Evolutionary conservation across 2,888 invertebrate species (phyloP), one percentile per base, ranked within the genome.

Genomic region (Sinelater perroti): DNA sequence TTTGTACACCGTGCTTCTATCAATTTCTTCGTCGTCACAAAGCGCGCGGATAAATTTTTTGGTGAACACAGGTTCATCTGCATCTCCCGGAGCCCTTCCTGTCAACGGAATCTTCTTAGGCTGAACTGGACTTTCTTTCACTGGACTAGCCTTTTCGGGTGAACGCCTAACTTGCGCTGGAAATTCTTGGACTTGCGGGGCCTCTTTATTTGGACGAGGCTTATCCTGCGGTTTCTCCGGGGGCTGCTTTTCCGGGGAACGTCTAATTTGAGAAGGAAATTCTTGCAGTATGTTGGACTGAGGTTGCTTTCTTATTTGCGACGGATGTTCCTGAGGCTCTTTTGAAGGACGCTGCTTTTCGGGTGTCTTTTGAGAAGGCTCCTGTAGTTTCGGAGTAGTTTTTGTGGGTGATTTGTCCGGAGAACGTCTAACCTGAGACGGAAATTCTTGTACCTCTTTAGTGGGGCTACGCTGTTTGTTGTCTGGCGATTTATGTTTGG

Each of bases 111-210:
- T 13, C 26, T 42, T 24, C 38, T 50, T 42, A 20, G 40, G 18
- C 45, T 68, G 70, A 24, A 67, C 62, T 4, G 71, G 68, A 53
- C 68, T 68, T 53, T 71, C 69, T 42, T 10, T 26, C 16, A 18
- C 26, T 20, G 6, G 5, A 11, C 16, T 13, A n/a, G 28, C 7
- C 4, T 51, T 51, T 42, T 53, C 53, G 1, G 54, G 46, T 13
- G 38, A 36, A 16, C 18, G 11, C 20, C 52, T 40, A 21, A 47
- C 40, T 44, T 54, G 51, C n/a, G 60, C 24, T 24, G 60, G 50
- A 42, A 45, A 51, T 45, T 60, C 60, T 45, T 53, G 35, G n/a
- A 45, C 24, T 26, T 53, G 17, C 10, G 36, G 8, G n/a, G n/a
- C 5, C n/a, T 36, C 17, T n/a, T 17, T 18, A 36, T n/a, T n/a